Evolutionary conservation across 2,797 vertebrate species (phyloP).

Genomic region (Tragelaphus oryx): DNA sequence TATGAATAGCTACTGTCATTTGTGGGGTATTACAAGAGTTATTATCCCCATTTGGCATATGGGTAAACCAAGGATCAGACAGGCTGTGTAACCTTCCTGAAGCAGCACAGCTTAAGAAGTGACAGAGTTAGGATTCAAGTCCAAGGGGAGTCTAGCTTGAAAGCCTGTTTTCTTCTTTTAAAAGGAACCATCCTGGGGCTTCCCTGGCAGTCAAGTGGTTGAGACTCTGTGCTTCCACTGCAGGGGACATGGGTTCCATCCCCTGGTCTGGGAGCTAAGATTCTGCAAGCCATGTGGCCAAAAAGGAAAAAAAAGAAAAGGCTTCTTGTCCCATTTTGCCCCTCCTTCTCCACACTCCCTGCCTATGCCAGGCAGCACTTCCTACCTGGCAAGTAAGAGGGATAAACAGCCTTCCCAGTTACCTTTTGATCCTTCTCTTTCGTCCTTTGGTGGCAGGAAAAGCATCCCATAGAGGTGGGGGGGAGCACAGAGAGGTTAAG

Average conservation of each 20-base stretch:
- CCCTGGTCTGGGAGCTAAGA: background rate
- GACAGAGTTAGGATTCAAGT: background rate
- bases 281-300: background rate
- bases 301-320: background rate
- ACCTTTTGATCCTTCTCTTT: background rate
- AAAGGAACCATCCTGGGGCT: background rate
- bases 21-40: background rate
- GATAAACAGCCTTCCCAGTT: background rate
- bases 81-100: background rate
- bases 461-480: background rate
- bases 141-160: background rate
- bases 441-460: background rate
- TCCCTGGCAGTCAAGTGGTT: background rate
- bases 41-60: background rate
- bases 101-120: background rate
- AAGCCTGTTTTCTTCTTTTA: background rate
- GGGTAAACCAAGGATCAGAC: background rate
- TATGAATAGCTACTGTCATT: background rate
- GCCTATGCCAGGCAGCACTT: background rate
- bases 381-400: background rate
- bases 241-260: background rate
- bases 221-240: background rate
- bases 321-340: background rate
- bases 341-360: background rate
- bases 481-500: background rate